Evolutionary conservation across 2,797 vertebrate genomes (phyloP), one percentile per base, ranked within the genome.

Genomic region (Syngnathus rostellatus): DNA sequence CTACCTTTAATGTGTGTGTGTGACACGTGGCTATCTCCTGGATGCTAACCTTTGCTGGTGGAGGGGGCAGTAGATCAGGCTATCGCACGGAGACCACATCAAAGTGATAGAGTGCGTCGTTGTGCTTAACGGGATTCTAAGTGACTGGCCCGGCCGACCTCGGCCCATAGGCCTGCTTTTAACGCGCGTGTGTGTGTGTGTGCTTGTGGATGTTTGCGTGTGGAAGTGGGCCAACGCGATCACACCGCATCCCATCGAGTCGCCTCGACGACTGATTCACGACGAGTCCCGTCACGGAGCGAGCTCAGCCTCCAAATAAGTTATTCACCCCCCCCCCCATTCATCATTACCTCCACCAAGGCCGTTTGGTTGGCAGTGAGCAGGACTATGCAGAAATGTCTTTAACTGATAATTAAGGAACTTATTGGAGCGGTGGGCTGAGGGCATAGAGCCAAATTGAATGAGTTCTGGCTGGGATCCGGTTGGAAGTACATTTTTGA

Each of bases 191-290:
- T 63, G 72, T 37, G 63, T 43, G 64, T 66, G 53, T 40, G 9
- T 14, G 10, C 59, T 51, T 45, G 58, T 63, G 63, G 46, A 21
- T 53, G 55, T 54, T 58, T 31, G 68, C 54, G 54, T 76, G 68
- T 72, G 67, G 72, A 79, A 77, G 67, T 78, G 75, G 81, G 72
- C 62, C 74, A 81, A 68, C 75, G 66, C 70, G 10, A 82, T 85
- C 76, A 62, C 63, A 67, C 60, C 70, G 69, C 72, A 76, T 82
- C 75, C 75, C 71, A 38, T 41, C 63, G 64, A 76, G 62, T 64
- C 48, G 67, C 60, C 16, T 25, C 66, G 75, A 65, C 41, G 59
- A 74, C 72, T 78, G 81, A 85, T 83, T 79, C 76, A 78, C 39
- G 37, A 31, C 23, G 12, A 37, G 54, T 55, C 25, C 10, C 54